A percentile compares a stretch with the other conserved stretches of the same genome.
Evolutionary conservation across 1,140 invertebrate genomes (phyloP).

Genomic region (Lordiphosa stackelbergi): DNA sequence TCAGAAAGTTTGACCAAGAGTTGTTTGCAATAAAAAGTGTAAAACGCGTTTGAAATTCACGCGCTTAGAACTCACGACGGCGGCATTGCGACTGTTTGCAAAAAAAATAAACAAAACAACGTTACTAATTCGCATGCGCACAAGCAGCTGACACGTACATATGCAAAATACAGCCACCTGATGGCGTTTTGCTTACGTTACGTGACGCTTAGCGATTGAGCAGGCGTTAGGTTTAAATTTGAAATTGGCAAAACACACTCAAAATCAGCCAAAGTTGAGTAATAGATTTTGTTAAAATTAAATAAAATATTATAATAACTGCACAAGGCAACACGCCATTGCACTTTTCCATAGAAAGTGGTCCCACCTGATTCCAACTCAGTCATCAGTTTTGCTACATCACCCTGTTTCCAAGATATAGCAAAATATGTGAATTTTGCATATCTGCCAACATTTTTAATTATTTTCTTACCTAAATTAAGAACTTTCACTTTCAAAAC

Average conservation of each 20-base stretch:
- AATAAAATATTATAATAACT: no score
- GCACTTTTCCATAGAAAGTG: no score
- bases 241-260: no score
- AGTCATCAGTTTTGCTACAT: no score
- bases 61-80: conserved; percentile 9
- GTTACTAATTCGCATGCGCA: conserved; percentile 9
- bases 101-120: conserved; percentile 9
- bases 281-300: background rate
- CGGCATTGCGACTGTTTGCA: conserved; percentile 17
- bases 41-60: conserved; percentile 3
- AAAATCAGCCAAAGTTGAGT: background rate
- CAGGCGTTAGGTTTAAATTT: no score
- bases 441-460: no score
- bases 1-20: background rate
- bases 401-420: no score
- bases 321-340: no score
- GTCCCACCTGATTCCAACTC: no score
- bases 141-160: conserved; percentile 2
- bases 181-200: background rate
- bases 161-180: conserved; percentile 1
- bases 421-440: no score
- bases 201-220: background rate
- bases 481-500: no score
- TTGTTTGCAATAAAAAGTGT: background rate
- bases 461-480: no score